These are phyloP conservation scores for Microtus californicus DNA, from an alignment of 2,797 vertebrate species.

Conservation along the genomic window DNA sequence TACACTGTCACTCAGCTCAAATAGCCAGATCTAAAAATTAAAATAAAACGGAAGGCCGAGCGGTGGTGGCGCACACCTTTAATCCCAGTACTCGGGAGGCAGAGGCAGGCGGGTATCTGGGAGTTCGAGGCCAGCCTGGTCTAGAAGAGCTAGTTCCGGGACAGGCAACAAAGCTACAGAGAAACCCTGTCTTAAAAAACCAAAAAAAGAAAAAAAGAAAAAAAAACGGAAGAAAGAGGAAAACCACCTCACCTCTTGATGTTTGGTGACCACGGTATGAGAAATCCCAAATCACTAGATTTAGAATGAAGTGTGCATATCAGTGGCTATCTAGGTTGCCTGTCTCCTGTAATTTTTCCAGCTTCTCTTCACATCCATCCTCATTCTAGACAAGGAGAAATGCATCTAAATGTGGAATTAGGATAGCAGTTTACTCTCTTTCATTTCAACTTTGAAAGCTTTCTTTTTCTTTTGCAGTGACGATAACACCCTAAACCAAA, in stretches of 20 bases:
- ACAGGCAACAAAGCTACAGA: too few species aligned
- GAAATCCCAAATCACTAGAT: conserved; percentile 30
- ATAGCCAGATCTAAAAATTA: conserved; percentile 51
- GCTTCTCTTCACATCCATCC: not conserved
- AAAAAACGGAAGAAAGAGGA: conserved; percentile 5
- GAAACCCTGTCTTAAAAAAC: too few species aligned
- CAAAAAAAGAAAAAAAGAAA: not conserved
- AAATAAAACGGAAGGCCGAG: not conserved
- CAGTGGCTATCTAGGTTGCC: conserved; percentile 17
- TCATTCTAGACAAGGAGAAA: not conserved
- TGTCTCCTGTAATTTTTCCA: conserved; percentile 22
- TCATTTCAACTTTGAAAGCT: conserved; percentile 57
- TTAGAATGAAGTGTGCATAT: conserved; percentile 36
- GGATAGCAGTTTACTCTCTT: conserved; percentile 62
- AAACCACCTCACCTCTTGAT: not conserved
- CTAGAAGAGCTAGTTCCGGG: too few species aligned
- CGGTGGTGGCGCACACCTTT: too few species aligned
- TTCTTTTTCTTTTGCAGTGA: conserved; percentile 31
- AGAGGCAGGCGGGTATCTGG: too few species aligned
- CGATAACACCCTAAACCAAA: conserved; percentile 44
- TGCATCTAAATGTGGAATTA: conserved; percentile 51
- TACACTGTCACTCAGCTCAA: conserved; percentile 48
- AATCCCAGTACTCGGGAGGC: too few species aligned
- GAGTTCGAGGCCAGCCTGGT: too few species aligned
- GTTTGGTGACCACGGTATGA: not conserved